Conservation (phyloP, 2,888 invertebrate species). For the Antheraea yamamai region DNA sequence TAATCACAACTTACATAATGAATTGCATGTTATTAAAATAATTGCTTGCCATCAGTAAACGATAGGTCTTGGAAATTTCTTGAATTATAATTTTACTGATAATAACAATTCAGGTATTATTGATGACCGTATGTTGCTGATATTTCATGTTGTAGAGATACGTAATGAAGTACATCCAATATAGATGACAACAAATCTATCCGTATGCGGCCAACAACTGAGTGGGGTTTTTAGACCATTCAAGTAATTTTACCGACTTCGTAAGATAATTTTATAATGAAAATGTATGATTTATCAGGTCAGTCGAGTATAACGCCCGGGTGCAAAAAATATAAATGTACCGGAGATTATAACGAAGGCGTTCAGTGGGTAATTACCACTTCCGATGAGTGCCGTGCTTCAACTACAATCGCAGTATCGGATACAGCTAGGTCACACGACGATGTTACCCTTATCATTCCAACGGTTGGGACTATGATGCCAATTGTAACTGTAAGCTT, state of each 20-base stretch:
- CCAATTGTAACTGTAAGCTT: constrained; percentile 14
- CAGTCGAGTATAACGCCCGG: constrained; percentile 28
- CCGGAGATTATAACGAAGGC: constrained; percentile 71
- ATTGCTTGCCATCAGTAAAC: background rate
- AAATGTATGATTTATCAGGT: constrained; percentile 7
- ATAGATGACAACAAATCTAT: too few species aligned
- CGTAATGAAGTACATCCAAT: too few species aligned
- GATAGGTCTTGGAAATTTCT: background rate
- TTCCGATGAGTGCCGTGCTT: constrained; percentile 40
- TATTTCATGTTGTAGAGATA: too few species aligned
- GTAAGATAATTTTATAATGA: background rate
- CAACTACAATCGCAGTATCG: constrained; percentile 22
- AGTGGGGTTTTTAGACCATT: too few species aligned
- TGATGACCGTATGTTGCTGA: too few species aligned
- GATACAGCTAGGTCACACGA: constrained; percentile 20
- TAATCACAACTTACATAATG: background rate
- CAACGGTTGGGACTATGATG: constrained; percentile 16
- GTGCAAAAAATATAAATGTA: constrained; percentile 56
- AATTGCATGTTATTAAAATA: constrained; percentile 1
- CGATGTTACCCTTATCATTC: constrained; percentile 23
- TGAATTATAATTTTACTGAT: background rate
- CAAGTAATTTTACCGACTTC: too few species aligned
- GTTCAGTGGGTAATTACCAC: constrained; percentile 59
- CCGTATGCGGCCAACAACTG: too few species aligned
- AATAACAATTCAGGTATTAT: too few species aligned